Evolutionary conservation across 2,797 vertebrate species (phyloP).

Genomic region (Silurus lanzhouensis): DNA sequence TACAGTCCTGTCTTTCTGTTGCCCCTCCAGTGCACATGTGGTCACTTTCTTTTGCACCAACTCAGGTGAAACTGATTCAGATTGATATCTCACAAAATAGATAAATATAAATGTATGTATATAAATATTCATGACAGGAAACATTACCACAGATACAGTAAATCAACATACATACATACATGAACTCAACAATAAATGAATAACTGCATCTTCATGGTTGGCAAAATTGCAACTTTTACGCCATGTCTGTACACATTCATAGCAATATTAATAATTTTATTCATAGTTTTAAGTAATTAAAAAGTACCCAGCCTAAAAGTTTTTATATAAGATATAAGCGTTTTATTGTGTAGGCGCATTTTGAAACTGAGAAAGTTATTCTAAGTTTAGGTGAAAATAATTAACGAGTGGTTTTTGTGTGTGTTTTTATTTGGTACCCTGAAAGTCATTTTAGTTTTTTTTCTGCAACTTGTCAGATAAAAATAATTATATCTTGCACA

Average conservation of each 20-base stretch:
- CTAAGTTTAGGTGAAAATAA: neutral
- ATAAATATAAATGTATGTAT: neutral
- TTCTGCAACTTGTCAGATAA: neutral
- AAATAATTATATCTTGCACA: neutral
- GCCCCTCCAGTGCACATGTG: too few species aligned
- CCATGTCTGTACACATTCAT: neutral
- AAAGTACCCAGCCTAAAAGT: neutral
- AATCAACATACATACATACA: neutral
- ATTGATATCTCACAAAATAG: too few species aligned
- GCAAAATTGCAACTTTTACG: neutral
- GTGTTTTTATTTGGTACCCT: neutral
- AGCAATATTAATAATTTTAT: neutral
- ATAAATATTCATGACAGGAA: neutral
- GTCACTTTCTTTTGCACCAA: too few species aligned
- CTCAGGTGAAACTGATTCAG: too few species aligned
- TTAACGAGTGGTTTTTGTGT: neutral
- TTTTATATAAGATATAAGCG: neutral
- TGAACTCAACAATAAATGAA: neutral
- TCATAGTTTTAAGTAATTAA: neutral
- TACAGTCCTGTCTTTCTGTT: too few species aligned
- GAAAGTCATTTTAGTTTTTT: neutral
- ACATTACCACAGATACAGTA: neutral
- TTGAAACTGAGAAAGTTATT: neutral
- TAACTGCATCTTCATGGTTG: neutral
- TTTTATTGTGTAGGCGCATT: neutral